These are phyloP conservation scores for Elephas maximus DNA, from an alignment of 2,113 vertebrate species.

Conservation along the genomic window DNA sequence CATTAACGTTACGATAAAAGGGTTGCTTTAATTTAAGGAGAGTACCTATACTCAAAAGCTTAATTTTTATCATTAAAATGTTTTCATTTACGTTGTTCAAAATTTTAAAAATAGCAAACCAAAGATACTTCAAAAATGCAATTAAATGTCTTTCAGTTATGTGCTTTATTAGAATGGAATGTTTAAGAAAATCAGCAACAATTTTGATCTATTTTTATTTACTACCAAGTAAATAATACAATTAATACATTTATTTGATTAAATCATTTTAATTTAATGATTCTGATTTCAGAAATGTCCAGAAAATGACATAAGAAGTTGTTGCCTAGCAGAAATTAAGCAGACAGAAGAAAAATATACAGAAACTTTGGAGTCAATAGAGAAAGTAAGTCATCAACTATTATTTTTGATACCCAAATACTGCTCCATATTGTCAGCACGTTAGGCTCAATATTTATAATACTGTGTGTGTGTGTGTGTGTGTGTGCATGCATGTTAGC, in stretches of 20 bases:
- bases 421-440: background rate
- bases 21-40: slow-evolving; percentile 6
- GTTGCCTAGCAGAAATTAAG: slow-evolving; percentile 97
- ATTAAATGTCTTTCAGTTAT: background rate
- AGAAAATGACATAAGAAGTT: slow-evolving; percentile 96
- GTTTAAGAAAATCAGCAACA: background rate
- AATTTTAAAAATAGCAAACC: background rate
- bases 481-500: background rate
- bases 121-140: background rate
- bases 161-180: slow-evolving; percentile 34
- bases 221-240: background rate
- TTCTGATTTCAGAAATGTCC: slow-evolving; percentile 92
- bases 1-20: background rate
- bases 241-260: background rate
- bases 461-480: background rate
- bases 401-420: background rate
- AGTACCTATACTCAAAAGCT: background rate
- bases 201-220: slow-evolving; percentile 7
- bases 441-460: background rate
- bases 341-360: slow-evolving; percentile 99
- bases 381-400: slow-evolving; percentile 90
- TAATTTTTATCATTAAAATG: slow-evolving; percentile 48
- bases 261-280: slow-evolving; percentile 54
- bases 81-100: background rate
- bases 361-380: slow-evolving; percentile 97